Percentiles rank a stretch among this genome's conserved stretches.
Conservation (phyloP, 1,140 invertebrate species). For the Kradibia gibbosae region DNA sequence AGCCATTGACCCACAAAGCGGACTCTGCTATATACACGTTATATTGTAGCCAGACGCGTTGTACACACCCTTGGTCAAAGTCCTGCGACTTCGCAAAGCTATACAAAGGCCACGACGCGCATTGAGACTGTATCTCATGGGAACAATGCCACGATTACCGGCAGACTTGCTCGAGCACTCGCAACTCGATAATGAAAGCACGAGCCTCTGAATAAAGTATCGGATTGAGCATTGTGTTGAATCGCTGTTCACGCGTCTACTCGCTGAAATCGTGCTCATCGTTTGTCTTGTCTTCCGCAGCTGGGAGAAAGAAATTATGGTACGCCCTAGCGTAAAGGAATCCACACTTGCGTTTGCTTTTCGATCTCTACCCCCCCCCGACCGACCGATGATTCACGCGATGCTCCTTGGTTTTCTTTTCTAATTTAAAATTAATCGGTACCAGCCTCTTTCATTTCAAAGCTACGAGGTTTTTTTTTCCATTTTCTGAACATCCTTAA, state of each 20-base stretch:
- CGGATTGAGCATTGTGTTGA: constrained; percentile 15
- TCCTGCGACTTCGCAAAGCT: background rate
- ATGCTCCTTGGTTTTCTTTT: no score
- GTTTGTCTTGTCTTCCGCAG: background rate
- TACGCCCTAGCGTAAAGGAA: background rate
- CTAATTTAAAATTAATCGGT: no score
- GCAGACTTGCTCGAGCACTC: background rate
- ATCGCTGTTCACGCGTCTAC: background rate
- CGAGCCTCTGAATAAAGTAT: constrained; percentile 31
- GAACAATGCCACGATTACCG: constrained; percentile 40
- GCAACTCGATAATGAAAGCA: constrained; percentile 25
- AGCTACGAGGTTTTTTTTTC: no score
- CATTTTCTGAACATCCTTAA: no score
- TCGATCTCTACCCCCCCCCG: no score
- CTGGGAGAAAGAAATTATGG: background rate
- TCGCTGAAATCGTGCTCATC: no score
- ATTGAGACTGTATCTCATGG: constrained; percentile 29
- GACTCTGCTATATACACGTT: background rate
- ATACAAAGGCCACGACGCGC: background rate
- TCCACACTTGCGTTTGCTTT: no score
- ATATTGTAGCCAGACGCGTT: background rate
- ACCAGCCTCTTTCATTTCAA: no score
- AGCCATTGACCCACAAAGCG: background rate
- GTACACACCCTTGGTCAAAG: background rate
- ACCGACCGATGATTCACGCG: background rate